Percentiles rank a stretch among this genome's conserved stretches.
Conservation (phyloP, 2,797 vertebrate genomes). For the Mus spretus region DNA sequence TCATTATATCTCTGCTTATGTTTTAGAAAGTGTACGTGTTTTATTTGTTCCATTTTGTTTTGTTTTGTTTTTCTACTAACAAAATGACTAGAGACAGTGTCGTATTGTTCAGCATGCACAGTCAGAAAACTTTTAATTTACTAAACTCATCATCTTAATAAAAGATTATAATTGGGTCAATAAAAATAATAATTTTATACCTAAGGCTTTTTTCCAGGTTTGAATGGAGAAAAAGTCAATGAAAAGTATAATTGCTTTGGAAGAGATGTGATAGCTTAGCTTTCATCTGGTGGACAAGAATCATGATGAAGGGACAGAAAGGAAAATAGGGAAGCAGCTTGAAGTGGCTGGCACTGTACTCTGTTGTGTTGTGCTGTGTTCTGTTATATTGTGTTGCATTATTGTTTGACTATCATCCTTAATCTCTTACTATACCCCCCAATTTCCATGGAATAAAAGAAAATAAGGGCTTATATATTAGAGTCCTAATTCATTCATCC, state of each 20-base stretch:
- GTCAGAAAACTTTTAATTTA: conserved; percentile 43
- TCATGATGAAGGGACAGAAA: background rate
- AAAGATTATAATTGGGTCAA: conserved; percentile 48
- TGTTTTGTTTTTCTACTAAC: conserved; percentile 16
- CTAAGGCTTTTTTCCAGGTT: background rate
- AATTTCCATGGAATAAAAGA: background rate
- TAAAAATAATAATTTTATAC: conserved; percentile 20
- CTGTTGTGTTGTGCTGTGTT: background rate
- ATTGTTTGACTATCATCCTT: background rate
- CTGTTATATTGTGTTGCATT: background rate
- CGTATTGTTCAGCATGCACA: conserved; percentile 40
- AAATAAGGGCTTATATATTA: background rate
- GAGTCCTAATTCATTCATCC: background rate
- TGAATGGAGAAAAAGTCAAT: background rate
- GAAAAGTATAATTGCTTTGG: background rate
- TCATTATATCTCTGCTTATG: background rate
- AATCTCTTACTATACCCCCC: background rate
- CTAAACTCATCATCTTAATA: conserved; percentile 46
- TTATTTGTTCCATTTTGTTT: background rate
- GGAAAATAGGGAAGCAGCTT: background rate
- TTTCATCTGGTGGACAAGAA: background rate
- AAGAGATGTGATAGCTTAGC: background rate
- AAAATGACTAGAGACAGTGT: conserved; percentile 48
- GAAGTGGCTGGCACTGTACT: background rate
- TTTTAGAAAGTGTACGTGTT: background rate